Evolutionary conservation across 1,140 invertebrate species (phyloP), one percentile per base, ranked within the genome.

Genomic region (Diorhabda carinulata): DNA sequence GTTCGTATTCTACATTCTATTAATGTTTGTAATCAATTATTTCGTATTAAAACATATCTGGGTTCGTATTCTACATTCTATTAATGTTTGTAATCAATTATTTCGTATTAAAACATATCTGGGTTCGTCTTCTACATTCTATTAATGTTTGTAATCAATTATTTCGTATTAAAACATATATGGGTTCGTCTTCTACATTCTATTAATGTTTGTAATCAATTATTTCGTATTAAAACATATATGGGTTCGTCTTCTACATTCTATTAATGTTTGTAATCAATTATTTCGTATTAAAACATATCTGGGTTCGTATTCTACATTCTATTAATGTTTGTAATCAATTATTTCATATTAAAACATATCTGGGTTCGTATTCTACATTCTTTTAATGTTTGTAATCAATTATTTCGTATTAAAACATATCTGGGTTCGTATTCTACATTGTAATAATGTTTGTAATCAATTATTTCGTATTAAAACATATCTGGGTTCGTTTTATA

Each of bases 401-500:
- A 9, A n/a, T 41, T 6, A 42, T 10, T 43, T 6, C 52, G 9
- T 65, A 57, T 9, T 25, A 43, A 40, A n/a, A 65, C 9, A 56
- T 65, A 9, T 47, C 64, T 4, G 8, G 40, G 64, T 65, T 9
- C 57, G 64, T 62, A 10, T 25, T 25, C 25, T 25, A 25, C 25
- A 47, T 9, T 45, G 0, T 63, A 9, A 5, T 10, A 44, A 63
- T 43, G 5, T n/a, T n/a, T 41, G 4, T 25, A 25, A 25, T 25
- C 25, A 25, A 25, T 25, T 25, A 25, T 25, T 25, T 25, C 25
- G 25, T 25, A 25, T 25, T 25, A 25, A 25, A 25, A 25, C 25
- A 25, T 25, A 25, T 25, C 25, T 25, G 25, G 25, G 25, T 25
- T 25, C 25, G 25, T 25, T 1, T 25, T 25, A 0, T 25, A 25